Conservation (phyloP, 1,140 invertebrate genomes). For the Lasaia peninsularis region DNA sequence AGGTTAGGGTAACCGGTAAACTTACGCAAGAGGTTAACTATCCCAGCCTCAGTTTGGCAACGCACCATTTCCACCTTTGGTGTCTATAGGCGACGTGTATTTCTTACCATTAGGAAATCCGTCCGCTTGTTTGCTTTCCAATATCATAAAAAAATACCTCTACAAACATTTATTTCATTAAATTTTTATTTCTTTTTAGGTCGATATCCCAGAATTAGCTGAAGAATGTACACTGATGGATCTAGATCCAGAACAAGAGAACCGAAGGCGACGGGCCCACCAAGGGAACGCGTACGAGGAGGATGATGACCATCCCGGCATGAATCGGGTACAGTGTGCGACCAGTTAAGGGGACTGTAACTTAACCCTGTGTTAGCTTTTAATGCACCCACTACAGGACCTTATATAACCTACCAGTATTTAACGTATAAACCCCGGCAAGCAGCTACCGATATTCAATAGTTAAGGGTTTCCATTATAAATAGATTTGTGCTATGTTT, state of each 20-base stretch:
- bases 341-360: slow-evolving; percentile 82
- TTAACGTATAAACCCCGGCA: not conserved
- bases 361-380: not conserved
- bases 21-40: too few relatives aligned
- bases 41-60: too few relatives aligned
- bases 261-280: slow-evolving; percentile 78
- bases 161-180: too few relatives aligned
- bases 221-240: slow-evolving; percentile 88
- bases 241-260: slow-evolving; percentile 85
- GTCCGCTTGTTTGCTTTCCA: too few relatives aligned
- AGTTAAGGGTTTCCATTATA: too few relatives aligned
- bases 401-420: not conserved
- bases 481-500: too few relatives aligned
- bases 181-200: slow-evolving; percentile 58
- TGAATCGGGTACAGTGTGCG: slow-evolving; percentile 91
- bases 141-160: too few relatives aligned
- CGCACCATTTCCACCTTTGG: too few relatives aligned
- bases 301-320: slow-evolving; percentile 83
- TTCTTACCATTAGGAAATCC: too few relatives aligned
- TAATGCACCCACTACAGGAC: slow-evolving; percentile 6
- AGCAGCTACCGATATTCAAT: not conserved
- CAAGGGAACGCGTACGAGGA: slow-evolving; percentile 83
- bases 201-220: slow-evolving; percentile 89
- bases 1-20: too few relatives aligned
- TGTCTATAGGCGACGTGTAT: too few relatives aligned